A percentile compares a stretch with the other conserved stretches of the same genome.
Evolutionary conservation across 2,113 vertebrate species (phyloP).

Genomic region (Erpornis zantholeuca): DNA sequence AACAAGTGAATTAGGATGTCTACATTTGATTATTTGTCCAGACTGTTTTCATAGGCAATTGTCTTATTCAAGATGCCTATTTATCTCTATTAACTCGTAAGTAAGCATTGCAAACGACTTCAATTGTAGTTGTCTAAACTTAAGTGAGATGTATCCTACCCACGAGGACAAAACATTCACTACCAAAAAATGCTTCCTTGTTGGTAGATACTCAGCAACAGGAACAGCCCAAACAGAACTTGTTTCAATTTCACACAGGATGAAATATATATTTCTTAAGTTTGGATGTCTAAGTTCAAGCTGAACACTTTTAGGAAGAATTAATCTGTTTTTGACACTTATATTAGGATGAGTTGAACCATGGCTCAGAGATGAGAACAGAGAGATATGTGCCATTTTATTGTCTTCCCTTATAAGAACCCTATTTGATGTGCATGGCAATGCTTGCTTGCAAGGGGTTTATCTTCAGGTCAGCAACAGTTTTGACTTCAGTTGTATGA

Average conservation of each 20-base stretch:
- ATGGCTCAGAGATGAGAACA: neutral
- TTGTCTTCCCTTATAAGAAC: neutral
- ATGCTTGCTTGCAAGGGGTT: neutral
- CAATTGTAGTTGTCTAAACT: neutral
- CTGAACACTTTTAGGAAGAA: neutral
- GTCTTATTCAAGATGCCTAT: neutral
- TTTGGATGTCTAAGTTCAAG: neutral
- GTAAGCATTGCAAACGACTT: neutral
- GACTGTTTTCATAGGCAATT: neutral
- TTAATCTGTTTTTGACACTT: neutral
- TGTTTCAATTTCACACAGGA: neutral
- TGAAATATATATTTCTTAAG: neutral
- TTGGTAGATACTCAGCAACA: neutral
- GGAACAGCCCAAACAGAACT: neutral
- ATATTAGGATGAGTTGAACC: neutral
- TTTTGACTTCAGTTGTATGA: neutral
- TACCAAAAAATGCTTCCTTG: neutral
- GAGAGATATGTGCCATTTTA: neutral
- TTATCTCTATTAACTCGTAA: conserved; percentile 6
- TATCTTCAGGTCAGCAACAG: neutral
- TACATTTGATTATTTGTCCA: conserved; percentile 5
- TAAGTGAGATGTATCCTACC: neutral
- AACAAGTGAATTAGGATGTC: neutral
- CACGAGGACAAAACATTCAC: neutral
- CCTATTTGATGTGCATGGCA: neutral